A percentile compares a stretch with the other conserved stretches of the same genome.
Evolutionary conservation across 2,888 invertebrate species (phyloP).

Genomic region (Dermolepida albohirtum): DNA sequence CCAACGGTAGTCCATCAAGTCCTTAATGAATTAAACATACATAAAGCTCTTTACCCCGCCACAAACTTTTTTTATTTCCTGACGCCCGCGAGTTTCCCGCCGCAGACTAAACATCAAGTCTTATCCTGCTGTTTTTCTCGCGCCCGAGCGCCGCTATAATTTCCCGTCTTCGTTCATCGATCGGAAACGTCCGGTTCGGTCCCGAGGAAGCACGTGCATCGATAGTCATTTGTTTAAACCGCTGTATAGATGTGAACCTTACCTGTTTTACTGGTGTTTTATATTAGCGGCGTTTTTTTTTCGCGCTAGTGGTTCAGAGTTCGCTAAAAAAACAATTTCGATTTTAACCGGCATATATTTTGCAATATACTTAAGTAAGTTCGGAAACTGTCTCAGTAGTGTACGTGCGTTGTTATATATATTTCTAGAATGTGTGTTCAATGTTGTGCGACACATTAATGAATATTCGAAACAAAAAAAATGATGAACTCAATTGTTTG

Average conservation of each 20-base stretch:
- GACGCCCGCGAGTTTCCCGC: conserved; percentile 35
- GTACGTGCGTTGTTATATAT: background rate
- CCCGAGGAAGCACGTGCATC: conserved; percentile 58
- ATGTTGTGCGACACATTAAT: background rate
- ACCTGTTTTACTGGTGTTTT: conserved; percentile 44
- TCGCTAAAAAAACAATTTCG: conserved; percentile 6
- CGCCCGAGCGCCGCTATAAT: conserved; percentile 13
- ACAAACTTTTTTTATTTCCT: conserved; percentile 26
- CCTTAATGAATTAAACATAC: conserved; percentile 42
- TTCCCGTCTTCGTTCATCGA: conserved; percentile 38
- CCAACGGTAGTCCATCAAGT: conserved; percentile 17
- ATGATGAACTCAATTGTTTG: conserved; percentile 30
- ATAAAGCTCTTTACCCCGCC: conserved; percentile 23
- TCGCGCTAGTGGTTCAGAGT: conserved; percentile 21
- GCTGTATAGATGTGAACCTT: conserved; percentile 50
- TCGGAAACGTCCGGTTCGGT: conserved; percentile 48
- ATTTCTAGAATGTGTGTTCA: background rate
- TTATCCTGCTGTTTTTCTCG: conserved; percentile 31
- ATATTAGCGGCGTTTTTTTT: conserved; percentile 23
- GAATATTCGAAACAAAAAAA: conserved; percentile 4
- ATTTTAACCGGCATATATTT: background rate
- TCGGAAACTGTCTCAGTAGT: background rate
- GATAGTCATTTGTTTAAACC: conserved; percentile 60
- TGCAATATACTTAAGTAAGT: background rate
- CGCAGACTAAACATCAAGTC: conserved; percentile 38